phyloP scores from a whole-genome alignment of 2,888 invertebrate species.

The Diogma glabrata region DNA sequence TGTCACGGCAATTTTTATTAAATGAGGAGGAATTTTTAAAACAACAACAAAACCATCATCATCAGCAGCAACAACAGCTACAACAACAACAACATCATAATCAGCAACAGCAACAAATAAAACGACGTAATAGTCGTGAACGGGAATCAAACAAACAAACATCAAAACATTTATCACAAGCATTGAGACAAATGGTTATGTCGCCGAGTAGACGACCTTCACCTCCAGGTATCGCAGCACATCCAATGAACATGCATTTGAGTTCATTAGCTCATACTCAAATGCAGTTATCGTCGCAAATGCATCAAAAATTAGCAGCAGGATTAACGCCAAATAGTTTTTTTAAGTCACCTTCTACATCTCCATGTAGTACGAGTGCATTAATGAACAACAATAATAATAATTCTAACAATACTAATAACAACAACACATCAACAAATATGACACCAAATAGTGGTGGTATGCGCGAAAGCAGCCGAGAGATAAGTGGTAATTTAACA shows the following conservation, averaged over 20 bases:
- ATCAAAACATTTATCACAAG: slow-evolving; percentile 10
- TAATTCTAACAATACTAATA: slow-evolving; percentile 13
- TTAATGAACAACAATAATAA: not conserved
- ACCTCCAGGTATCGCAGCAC: slow-evolving; percentile 42
- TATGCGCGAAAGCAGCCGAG: not conserved
- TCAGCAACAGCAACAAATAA: not conserved
- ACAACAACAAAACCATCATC: too few relatives aligned
- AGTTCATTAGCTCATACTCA: slow-evolving; percentile 33
- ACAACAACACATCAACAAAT: slow-evolving; percentile 17
- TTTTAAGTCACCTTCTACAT: slow-evolving; percentile 32
- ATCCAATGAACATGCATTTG: slow-evolving; percentile 38
- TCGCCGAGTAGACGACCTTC: slow-evolving; percentile 57
- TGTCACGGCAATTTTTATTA: slow-evolving; percentile 1
- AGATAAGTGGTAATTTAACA: slow-evolving; percentile 24
- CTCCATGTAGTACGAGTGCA: slow-evolving; percentile 17
- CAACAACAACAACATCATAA: not conserved
- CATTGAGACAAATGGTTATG: slow-evolving; percentile 41
- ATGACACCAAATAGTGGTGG: not conserved
- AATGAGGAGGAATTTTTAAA: slow-evolving; percentile 2
- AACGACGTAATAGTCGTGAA: slow-evolving; percentile 4
- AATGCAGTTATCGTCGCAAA: slow-evolving; percentile 34
- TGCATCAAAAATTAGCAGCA: slow-evolving; percentile 35
- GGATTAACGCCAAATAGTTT: slow-evolving; percentile 27
- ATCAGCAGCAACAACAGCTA: too few relatives aligned
- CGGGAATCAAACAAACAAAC: not conserved